Evolutionary conservation across 2,888 invertebrate genomes (phyloP), one percentile per base, ranked within the genome.

Genomic region (Diplazon laetatorius): DNA sequence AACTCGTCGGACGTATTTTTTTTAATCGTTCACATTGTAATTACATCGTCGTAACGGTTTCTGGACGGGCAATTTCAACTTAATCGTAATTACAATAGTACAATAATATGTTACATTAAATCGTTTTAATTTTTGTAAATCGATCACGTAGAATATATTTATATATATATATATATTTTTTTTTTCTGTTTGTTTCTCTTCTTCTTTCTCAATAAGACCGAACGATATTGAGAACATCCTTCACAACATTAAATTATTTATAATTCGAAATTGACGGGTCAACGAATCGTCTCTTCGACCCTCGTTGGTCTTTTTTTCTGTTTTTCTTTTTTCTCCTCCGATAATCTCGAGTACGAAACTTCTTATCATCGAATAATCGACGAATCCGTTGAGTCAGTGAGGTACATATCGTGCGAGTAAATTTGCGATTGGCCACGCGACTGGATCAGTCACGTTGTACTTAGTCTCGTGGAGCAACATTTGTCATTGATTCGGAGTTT

Each of bases 181-280:
- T 6, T 30, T n/a, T n/a, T n/a, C n/a, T n/a, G n/a, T n/a, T 75
- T 57, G 55, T 71, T 75, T n/a, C n/a, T n/a, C n/a, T n/a, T n/a
- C n/a, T n/a, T n/a, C n/a, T n/a, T n/a, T n/a, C n/a, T 72, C 57
- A 72, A 79, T 79, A 79, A 79, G 75, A 71, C 71, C n/a, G 14
- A 72, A 35, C 18, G 37, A 78, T 50, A 44, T 72, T 68, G 46
- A 55, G 57, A 62, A 71, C 68, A 75, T 55, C 75, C 68, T 35
- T 44, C 8, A 39, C 20, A 30, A 52, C 35, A 16, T 55, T 18
- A 12, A 50, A 42, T 37, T 35, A 10, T 37, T 18, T 48, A 39
- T 52, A 20, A 22, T 14, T 50, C 63, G 30, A 37, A 37, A 37
- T 37, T 65, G 20, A n/a, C 42, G 14, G 55, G 14, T 16, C 55